Conservation (phyloP, 2,888 invertebrate genomes). For the Pristionchus mayeri region DNA sequence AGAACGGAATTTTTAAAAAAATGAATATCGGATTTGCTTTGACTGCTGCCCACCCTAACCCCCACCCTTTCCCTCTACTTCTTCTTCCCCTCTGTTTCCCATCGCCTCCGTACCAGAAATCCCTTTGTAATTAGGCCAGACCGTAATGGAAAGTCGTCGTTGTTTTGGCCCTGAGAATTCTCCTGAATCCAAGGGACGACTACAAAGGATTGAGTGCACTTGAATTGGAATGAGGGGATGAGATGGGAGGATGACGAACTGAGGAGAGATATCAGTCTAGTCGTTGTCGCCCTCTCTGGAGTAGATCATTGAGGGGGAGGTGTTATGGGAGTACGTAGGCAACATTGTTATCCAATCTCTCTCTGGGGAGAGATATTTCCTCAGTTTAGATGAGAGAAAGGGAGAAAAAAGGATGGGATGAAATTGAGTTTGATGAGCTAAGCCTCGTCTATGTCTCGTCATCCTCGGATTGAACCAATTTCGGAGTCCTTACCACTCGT, state of each 20-base stretch:
- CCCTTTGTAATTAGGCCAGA: not conserved
- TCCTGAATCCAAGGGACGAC: not conserved
- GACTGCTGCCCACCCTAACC: not conserved
- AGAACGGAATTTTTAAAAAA: not conserved
- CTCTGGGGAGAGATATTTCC: slow-evolving; percentile 33
- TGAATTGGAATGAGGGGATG: not conserved
- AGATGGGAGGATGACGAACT: not conserved
- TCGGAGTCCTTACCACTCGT: not conserved
- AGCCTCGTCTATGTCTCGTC: slow-evolving; percentile 6
- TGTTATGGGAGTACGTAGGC: slow-evolving; percentile 21
- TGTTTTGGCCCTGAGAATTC: slow-evolving; percentile 1
- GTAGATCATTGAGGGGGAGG: not conserved
- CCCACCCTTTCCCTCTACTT: not conserved
- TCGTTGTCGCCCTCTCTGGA: too few species aligned
- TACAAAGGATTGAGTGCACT: not conserved
- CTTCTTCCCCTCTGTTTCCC: not conserved
- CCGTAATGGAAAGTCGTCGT: not conserved
- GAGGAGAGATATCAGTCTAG: too few species aligned
- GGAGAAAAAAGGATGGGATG: slow-evolving; percentile 35
- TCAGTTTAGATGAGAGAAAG: not conserved
- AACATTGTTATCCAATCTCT: slow-evolving; percentile 36
- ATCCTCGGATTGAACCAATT: slow-evolving; percentile 33
- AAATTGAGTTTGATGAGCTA: slow-evolving; percentile 43
- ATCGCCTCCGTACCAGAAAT: slow-evolving; percentile 13
- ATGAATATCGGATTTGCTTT: too few species aligned